Base-by-base conservation (phyloP, 2,113 vertebrate species). In the Delphinapterus leucas region DNA sequence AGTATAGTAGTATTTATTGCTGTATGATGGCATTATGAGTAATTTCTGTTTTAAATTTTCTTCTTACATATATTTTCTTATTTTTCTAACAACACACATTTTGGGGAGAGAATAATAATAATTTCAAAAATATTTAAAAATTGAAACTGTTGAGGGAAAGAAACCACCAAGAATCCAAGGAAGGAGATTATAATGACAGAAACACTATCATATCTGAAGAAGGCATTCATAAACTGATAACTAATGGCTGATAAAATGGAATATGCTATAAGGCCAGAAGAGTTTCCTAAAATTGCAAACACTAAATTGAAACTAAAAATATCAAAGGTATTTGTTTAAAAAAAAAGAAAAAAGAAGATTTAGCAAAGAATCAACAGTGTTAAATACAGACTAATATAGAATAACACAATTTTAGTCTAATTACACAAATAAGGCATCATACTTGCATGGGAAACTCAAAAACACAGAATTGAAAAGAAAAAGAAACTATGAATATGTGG, bases 201-300 rank as follows among this genome's bases (percentile, higher is more conserved):
- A 65, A 77, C 9, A 36, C 25, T 47, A 23, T 38, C 26, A 13
- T 49, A 77, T 63, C 53, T 76, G 41, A 81, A 33, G 47, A 81
- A 80, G 23, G 33, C 21, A 83, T 60, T 71, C 55, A 87, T 84
- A 38, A 81, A 80, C n/a, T 36, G 41, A 26, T n/a, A 96, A 88
- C 38, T 49, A n/a, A 70, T 71, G 20, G 53, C 31, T 87, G 47
- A 87, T 82, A 90, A 96, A 82, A 84, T 7, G 17, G 4, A 93
- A 76, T 71, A 26, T 68, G n/a, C 1, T n/a, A 60, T 58, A 44
- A 76, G 47, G 28, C 15, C 36, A 90, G 74, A 83, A 41, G 10
- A 74, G 17, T 92, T 73, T 88, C n/a, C 55, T 67, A 89, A 94
- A 94, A 92, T n/a, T 92, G 49, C 53, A 80, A 74, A 81, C 38